Evolutionary conservation across 2,888 invertebrate species (phyloP).

Genomic region (Lordiphosa fenestrarum): DNA sequence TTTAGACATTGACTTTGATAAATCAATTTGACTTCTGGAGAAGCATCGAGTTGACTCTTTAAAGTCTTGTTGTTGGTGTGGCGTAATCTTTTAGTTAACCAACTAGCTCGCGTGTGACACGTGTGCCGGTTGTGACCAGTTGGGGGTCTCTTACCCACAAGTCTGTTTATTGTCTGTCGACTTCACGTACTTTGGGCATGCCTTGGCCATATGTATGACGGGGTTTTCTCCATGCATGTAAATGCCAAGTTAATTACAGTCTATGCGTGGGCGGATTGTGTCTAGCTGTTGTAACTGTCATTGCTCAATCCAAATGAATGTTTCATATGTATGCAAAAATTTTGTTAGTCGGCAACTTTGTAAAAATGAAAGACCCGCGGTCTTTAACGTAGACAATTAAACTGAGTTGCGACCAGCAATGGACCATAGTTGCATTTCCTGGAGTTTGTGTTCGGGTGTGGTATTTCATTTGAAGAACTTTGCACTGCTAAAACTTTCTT

Average conservation of each 20-base stretch:
- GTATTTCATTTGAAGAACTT: too few species aligned
- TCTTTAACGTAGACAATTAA: conserved; percentile 5
- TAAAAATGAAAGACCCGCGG: background rate
- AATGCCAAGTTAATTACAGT: conserved; percentile 50
- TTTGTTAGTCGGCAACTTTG: conserved; percentile 30
- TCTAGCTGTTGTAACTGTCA: conserved; percentile 44
- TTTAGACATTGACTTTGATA: conserved; percentile 32
- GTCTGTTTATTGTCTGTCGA: conserved; percentile 10
- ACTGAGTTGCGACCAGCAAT: background rate
- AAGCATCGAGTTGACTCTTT: too few species aligned
- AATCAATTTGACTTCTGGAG: conserved; percentile 22
- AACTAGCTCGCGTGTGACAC: conserved; percentile 13
- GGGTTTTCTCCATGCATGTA: conserved; percentile 9
- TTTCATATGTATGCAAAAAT: conserved; percentile 32
- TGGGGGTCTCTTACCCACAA: conserved; percentile 10
- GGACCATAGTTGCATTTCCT: too few species aligned
- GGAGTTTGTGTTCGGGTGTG: too few species aligned
- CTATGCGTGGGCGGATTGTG: conserved; percentile 53
- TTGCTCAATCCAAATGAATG: conserved; percentile 42
- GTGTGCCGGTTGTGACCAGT: conserved; percentile 25
- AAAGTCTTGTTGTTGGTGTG: background rate
- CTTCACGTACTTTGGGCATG: background rate
- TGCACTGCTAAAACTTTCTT: too few species aligned
- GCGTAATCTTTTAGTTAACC: conserved; percentile 1
- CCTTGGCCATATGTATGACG: conserved; percentile 6